phyloP scores from a whole-genome alignment of 2,888 invertebrate genomes.

The Ctena decussata region DNA sequence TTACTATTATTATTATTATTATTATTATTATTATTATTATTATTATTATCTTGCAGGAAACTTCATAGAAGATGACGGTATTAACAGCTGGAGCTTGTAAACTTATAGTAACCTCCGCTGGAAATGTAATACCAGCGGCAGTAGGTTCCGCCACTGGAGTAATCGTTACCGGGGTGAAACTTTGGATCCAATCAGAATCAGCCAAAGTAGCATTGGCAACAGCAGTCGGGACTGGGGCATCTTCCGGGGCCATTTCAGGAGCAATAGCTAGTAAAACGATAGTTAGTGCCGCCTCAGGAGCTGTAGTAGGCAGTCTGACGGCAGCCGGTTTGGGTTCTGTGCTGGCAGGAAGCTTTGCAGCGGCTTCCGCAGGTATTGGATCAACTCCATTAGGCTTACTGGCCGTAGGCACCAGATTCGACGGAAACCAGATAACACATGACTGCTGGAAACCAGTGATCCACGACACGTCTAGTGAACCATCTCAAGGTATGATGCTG shows the following conservation, averaged over 20 bases:
- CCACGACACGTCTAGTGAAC: conserved; percentile 31
- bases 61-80: conserved; percentile 35
- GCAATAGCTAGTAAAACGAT: conserved; percentile 20
- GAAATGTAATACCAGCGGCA: conserved; percentile 27
- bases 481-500: conserved; percentile 37
- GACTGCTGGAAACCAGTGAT: conserved; percentile 54
- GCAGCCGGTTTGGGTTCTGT: conserved; percentile 30
- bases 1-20: too few species aligned
- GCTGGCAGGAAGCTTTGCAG: conserved; percentile 19
- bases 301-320: conserved; percentile 25
- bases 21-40: background rate
- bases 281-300: conserved; percentile 21
- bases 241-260: conserved; percentile 34
- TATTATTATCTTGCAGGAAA: background rate
- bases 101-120: conserved; percentile 8
- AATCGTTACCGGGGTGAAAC: conserved; percentile 4
- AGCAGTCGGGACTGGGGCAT: conserved; percentile 23
- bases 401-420: conserved; percentile 11
- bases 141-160: conserved; percentile 26
- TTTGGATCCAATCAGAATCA: conserved; percentile 14
- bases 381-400: conserved; percentile 32
- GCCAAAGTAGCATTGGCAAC: conserved; percentile 8
- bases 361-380: background rate
- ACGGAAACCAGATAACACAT: conserved; percentile 2
- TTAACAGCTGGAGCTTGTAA: conserved; percentile 32